phyloP scores from a whole-genome alignment of 2,113 vertebrate species.

The Podarcis cretensis region DNA sequence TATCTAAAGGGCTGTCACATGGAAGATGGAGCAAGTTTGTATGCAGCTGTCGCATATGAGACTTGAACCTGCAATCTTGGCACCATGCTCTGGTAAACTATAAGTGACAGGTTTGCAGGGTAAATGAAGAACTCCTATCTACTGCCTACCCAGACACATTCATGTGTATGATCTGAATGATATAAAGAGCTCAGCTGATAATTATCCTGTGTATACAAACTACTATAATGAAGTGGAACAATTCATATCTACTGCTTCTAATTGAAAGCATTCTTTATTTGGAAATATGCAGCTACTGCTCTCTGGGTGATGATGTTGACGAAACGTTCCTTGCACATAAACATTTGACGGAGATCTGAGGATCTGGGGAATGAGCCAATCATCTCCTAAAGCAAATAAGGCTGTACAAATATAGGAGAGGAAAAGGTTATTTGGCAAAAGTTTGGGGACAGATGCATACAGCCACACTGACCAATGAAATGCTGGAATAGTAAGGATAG shows the following conservation, averaged over 20 bases:
- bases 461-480: background rate
- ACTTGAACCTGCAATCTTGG: too few relatives aligned
- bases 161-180: background rate
- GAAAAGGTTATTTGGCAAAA: background rate
- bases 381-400: background rate
- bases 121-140: background rate
- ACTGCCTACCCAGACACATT: background rate
- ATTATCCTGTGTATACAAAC: background rate
- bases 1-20: too few relatives aligned
- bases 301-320: background rate
- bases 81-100: too few relatives aligned
- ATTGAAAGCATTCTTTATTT: background rate
- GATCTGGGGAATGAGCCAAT: background rate
- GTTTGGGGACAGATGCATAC: background rate
- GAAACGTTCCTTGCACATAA: background rate
- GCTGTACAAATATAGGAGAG: background rate
- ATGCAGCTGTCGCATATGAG: too few relatives aligned
- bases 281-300: background rate
- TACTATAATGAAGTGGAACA: background rate
- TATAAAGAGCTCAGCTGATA: background rate
- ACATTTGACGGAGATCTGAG: background rate
- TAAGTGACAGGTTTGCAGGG: background rate
- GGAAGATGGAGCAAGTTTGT: too few relatives aligned
- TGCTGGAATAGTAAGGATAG: background rate
- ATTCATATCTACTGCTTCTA: accelerated